These are phyloP conservation scores for Volucella inflata DNA, from an alignment of 2,888 invertebrate genomes.

Conservation along the genomic window DNA sequence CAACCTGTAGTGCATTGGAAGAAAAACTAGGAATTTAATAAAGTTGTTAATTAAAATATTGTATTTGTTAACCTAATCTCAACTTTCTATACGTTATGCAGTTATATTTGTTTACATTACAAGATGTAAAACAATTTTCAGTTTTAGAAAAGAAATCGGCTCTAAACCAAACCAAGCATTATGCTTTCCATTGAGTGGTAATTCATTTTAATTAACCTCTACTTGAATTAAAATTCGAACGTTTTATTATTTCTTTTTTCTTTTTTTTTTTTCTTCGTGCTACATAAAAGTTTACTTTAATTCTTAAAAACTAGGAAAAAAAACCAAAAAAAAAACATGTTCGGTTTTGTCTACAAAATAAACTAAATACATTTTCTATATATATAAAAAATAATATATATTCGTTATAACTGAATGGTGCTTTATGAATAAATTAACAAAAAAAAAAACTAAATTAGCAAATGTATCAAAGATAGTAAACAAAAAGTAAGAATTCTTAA, in stretches of 20 bases:
- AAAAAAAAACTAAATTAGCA: constrained; percentile 19
- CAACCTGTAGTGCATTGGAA: no score
- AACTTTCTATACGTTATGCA: no score
- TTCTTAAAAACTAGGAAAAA: constrained; percentile 26
- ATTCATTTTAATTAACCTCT: neutral
- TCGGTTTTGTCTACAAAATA: constrained; percentile 26
- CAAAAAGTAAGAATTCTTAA: constrained; percentile 56
- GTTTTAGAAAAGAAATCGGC: neutral
- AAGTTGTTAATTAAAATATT: no score
- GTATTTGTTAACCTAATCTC: no score
- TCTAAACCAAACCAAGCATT: neutral
- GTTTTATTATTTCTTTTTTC: neutral
- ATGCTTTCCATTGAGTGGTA: neutral
- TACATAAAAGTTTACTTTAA: constrained; percentile 13
- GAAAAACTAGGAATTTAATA: no score
- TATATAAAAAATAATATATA: constrained; percentile 26
- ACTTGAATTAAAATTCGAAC: constrained; percentile 20
- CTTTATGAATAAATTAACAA: constrained; percentile 74
- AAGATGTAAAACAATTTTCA: no score
- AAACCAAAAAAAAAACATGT: constrained; percentile 14
- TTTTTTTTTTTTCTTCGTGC: neutral
- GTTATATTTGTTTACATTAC: no score
- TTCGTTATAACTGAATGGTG: constrained; percentile 52
- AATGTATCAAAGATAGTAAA: constrained; percentile 13
- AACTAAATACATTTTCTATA: constrained; percentile 28